Conservation (phyloP, 2,113 vertebrate genomes). For the Plectropomus leopardus region DNA sequence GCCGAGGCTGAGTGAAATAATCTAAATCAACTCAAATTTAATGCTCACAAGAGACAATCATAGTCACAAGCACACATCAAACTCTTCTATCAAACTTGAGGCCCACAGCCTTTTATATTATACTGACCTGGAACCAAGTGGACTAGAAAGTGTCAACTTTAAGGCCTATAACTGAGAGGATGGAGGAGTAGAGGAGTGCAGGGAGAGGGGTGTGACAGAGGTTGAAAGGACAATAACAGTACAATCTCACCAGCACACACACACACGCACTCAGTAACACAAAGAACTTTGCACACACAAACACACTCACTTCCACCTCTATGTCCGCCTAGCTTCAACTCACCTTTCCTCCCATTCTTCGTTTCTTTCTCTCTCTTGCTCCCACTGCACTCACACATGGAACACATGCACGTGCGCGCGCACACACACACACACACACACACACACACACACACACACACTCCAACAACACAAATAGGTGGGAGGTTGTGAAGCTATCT, state of each 20-base stretch:
- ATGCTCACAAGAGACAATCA: neutral
- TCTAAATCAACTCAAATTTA: neutral
- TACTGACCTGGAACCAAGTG: slow-evolving; percentile 1
- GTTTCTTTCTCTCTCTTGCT: slow-evolving; percentile 29
- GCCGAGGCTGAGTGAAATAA: neutral
- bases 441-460: slow-evolving; percentile 36
- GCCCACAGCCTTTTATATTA: neutral
- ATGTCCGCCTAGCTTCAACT: slow-evolving; percentile 16
- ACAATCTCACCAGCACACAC: slow-evolving; percentile 29
- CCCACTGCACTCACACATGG: slow-evolving; percentile 22
- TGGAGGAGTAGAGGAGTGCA: neutral
- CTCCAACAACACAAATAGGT: slow-evolving; percentile 67
- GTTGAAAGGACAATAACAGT: slow-evolving; percentile 44
- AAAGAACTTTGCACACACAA: slow-evolving; percentile 14
- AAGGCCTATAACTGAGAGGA: slow-evolving; percentile 22
- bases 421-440: slow-evolving; percentile 5
- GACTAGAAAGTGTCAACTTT: slow-evolving; percentile 25
- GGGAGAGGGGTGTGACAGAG: slow-evolving; percentile 12
- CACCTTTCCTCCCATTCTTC: slow-evolving; percentile 45
- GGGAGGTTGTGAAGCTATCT: slow-evolving; percentile 72
- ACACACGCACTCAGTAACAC: slow-evolving; percentile 5
- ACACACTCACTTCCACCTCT: slow-evolving; percentile 15
- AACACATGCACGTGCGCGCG: no score
- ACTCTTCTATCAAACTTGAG: neutral
- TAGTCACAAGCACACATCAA: neutral